Evolutionary conservation across 2,888 invertebrate species (phyloP), one percentile per base, ranked within the genome.

Genomic region (Troglohyphantes excavatus): DNA sequence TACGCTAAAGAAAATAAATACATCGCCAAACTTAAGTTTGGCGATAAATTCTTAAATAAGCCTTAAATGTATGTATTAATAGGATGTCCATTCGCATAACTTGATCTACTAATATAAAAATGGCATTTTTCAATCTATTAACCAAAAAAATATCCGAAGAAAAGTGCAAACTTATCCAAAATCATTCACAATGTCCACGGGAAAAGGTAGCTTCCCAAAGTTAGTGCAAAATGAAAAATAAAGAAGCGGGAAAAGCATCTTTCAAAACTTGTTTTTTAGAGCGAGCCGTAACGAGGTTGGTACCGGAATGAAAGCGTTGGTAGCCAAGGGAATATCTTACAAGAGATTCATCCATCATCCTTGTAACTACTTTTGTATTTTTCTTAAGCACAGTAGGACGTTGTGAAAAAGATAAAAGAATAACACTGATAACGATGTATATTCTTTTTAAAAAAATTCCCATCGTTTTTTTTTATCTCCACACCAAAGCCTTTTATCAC

Each of bases 301-400:
- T 26, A 39, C 0, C 13, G 5, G 53, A 53, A 27, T 61, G 61
- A 29, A 84, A 73, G 65, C 67, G 73, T 75, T 88, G 73, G 26
- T 67, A 81, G 67, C 59, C 59, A n/a, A 75, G 73, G 73, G 81
- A 88, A 67, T 73, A 79, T 81, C 61, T 78, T 46, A 43, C 78
- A 11, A 19, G 7, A n/a, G 17, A 29, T 81, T 65, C 87, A 88
- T 88, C 87, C 87, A 88, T 88, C 87, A 81, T 81, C 26, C 67
- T 46, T n/a, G 53, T 88, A 88, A 88, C 87, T 82, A 81, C 87
- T 88, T 88, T 81, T 75, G 87, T 75, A 88, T 72, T 87, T 79
- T 85, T 76, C 73, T 76, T 76, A 19, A n/a, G 65, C 78, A 39
- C 33, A 43, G 65, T 63, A 27, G 61, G 29, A 33, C 29, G 53